These are phyloP conservation scores for Steinernema carpocapsae DNA, from an alignment of 2,888 invertebrate species.

Conservation along the genomic window DNA sequence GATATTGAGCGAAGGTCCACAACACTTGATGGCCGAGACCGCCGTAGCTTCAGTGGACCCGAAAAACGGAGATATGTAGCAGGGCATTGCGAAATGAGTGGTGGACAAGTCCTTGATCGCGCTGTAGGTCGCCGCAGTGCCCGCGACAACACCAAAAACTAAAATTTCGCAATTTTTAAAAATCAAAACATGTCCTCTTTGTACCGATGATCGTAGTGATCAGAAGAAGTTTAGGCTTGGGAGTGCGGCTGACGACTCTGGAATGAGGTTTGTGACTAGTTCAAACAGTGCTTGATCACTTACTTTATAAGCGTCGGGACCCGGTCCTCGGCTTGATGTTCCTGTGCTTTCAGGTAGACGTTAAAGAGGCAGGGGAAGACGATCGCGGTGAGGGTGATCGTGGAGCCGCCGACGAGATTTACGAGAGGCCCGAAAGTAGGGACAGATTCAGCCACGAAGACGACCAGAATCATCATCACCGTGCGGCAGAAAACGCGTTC, in stretches of 20 bases:
- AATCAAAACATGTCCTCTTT: not conserved
- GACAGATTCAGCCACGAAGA: slow-evolving; percentile 8
- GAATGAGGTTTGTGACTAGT: not conserved
- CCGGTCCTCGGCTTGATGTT: not conserved
- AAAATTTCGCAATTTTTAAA: not conserved
- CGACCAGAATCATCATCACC: not conserved
- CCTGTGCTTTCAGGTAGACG: slow-evolving; percentile 7
- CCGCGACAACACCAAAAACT: slow-evolving; percentile 4
- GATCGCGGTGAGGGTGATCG: slow-evolving; percentile 13
- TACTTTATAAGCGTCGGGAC: not conserved
- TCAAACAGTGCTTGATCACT: not conserved
- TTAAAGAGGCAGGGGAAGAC: slow-evolving; percentile 17
- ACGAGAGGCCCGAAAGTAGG: slow-evolving; percentile 8
- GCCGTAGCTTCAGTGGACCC: not conserved
- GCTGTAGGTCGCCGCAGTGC: slow-evolving; percentile 1
- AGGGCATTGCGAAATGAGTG: slow-evolving; percentile 17
- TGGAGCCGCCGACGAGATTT: slow-evolving; percentile 4
- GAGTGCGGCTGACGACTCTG: not conserved
- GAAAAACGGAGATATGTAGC: not conserved
- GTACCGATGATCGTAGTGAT: slow-evolving; percentile 6
- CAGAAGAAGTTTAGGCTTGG: not conserved
- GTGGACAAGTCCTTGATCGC: slow-evolving; percentile 22
- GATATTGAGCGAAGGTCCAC: not conserved
- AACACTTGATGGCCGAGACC: not conserved
- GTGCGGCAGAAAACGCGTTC: slow-evolving; percentile 8